Base-by-base conservation (phyloP, 2,797 vertebrate species). In the Takifugu ocellatus region DNA sequence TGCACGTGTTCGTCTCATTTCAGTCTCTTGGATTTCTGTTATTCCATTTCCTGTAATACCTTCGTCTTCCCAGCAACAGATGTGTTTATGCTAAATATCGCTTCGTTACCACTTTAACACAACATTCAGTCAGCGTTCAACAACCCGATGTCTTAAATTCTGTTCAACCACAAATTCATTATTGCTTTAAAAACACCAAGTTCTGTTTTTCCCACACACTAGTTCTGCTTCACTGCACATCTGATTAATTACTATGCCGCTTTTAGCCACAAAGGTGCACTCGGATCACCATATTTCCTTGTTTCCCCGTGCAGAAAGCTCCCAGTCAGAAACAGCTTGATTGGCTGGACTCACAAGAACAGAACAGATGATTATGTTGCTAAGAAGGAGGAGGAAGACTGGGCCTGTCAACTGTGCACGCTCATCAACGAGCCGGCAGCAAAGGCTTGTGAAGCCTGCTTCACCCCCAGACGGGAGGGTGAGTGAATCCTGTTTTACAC, bases 401-500 rank as follows among this genome's bases (percentile, higher is more conserved):
- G 96, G 96, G 76, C 88, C 0, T 98, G 96, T 87, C 61, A 51
- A 17, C 63, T 88, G 49, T 98, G 96, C 66, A 97, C 95, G 14
- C 91, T 99, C 59, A 85, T 95, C 81, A 98, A 98, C 84, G 88
- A 68, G 63, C 92, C 94, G 3, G 73, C 91, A 64, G 84, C 86
- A 42, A 82, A 80, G 66, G 75, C 83, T 21, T 97, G 96, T 63
- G 94, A 94, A 45, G 96, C 92, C 59, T 98, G 96, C 77, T 88
- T 96, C 81, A 90, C 92, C 49, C 85, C 92, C 9, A 93, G 89
- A 81, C 93, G 92, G 27, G 59, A 82, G 72, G 90, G 96, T 98
- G 90, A 86, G 87, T 51, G 55, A 50, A 14, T 31, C 60, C 51
- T 49, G 47, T 59, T 54, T 56, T 49, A 58, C 50, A 69, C 55